Evolutionary conservation across 2,113 vertebrate genomes (phyloP).

Genomic region (Platanista minor): DNA sequence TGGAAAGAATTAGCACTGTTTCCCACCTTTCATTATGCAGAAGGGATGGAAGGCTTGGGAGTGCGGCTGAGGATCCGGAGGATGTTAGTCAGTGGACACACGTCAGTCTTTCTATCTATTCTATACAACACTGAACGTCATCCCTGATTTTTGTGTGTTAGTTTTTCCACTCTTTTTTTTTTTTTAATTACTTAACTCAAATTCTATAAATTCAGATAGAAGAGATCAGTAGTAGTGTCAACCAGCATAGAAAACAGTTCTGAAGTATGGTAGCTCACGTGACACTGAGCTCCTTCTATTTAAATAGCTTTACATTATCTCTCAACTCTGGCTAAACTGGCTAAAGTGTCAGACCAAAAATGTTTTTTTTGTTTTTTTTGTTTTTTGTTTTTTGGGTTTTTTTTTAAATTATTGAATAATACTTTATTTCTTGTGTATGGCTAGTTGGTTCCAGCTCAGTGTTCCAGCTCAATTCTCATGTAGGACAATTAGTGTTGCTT

Average conservation of each 20-base stretch:
- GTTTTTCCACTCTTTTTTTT: not conserved
- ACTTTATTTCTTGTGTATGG: not conserved
- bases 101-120: not conserved
- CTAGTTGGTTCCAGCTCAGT: not conserved
- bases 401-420: not conserved
- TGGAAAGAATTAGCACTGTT: constrained; percentile 1
- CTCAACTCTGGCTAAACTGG: not conserved
- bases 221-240: not conserved
- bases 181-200: not conserved
- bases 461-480: not conserved
- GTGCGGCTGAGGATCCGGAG: not conserved
- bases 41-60: not conserved
- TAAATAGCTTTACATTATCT: constrained; percentile 8
- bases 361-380: no score
- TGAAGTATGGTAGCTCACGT: not conserved
- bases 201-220: not conserved
- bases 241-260: not conserved
- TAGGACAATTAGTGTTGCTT: not conserved
- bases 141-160: not conserved
- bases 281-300: not conserved
- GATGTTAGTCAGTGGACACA: not conserved
- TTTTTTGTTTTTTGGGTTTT: no score
- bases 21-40: not conserved
- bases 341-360: no score
- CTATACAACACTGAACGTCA: not conserved